These are phyloP conservation scores for Corythucha ciliata DNA, from an alignment of 2,888 invertebrate species.

Conservation along the genomic window DNA sequence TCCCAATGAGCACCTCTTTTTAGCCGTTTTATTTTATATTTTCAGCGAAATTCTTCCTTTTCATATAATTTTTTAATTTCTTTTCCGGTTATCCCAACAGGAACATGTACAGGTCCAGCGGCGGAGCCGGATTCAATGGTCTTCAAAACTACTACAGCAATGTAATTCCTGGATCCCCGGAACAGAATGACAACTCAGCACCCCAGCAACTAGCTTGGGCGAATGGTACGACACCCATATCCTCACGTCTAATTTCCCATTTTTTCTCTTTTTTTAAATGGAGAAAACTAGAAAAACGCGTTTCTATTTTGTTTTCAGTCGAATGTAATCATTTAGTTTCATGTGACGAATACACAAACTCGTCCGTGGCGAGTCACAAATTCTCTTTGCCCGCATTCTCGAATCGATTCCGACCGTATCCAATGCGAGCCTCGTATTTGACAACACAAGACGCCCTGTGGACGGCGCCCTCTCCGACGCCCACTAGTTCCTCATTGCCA, in stretches of 20 bases:
- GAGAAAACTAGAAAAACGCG: too few relatives aligned
- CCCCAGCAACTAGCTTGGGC: slow-evolving; percentile 23
- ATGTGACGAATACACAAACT: too few relatives aligned
- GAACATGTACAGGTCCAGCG: slow-evolving; percentile 23
- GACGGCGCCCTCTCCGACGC: slow-evolving; percentile 22
- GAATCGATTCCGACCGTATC: slow-evolving; percentile 25
- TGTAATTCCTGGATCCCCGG: slow-evolving; percentile 25
- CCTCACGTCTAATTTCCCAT: too few relatives aligned
- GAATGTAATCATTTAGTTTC: too few relatives aligned
- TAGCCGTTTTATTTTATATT: too few relatives aligned
- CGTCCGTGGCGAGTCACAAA: neutral
- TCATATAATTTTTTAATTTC: neutral
- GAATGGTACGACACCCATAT: slow-evolving; percentile 6
- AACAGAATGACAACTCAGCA: slow-evolving; percentile 17
- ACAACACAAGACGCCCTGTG: slow-evolving; percentile 17
- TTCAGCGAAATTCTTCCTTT: too few relatives aligned
- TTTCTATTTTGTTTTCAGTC: too few relatives aligned
- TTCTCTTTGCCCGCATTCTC: slow-evolving; percentile 30
- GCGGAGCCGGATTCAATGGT: too few relatives aligned
- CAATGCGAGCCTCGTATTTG: slow-evolving; percentile 9
- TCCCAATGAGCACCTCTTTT: too few relatives aligned
- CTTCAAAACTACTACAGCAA: slow-evolving; percentile 28
- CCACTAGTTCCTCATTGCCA: slow-evolving; percentile 14
- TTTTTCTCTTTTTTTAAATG: too few relatives aligned
- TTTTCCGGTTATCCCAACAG: too few relatives aligned